A percentile compares a stretch with the other conserved stretches of the same genome.
phyloP scores from a whole-genome alignment of 2,888 invertebrate genomes.

The Protonemura montana region DNA sequence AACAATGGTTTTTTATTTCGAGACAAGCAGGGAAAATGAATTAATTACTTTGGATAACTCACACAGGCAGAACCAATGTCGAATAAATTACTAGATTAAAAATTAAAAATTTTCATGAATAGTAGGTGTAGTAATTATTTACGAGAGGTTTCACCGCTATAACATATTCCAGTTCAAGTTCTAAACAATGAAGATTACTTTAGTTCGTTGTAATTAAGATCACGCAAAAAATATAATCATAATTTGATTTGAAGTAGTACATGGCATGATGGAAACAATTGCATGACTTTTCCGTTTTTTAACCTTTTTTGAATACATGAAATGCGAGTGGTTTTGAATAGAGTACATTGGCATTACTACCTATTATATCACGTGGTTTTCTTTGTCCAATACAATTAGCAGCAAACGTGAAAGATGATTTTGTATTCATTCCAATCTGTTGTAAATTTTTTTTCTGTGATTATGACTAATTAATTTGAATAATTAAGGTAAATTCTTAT shows the following conservation, averaged over 20 bases:
- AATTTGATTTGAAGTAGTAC: background rate
- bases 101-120: background rate
- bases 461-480: too few relatives aligned
- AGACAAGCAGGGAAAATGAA: conserved; percentile 17
- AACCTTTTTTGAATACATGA: background rate
- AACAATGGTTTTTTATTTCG: conserved; percentile 1
- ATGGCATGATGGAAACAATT: background rate
- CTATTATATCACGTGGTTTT: too few relatives aligned
- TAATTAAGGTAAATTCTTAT: too few relatives aligned
- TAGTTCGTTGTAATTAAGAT: background rate
- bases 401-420: too few relatives aligned
- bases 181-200: conserved; percentile 7
- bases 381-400: too few relatives aligned
- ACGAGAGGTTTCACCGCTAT: conserved; percentile 4
- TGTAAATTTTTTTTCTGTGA: too few relatives aligned
- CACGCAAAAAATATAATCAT: conserved; percentile 7
- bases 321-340: too few relatives aligned
- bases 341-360: too few relatives aligned
- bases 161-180: background rate
- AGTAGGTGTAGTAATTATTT: conserved; percentile 7
- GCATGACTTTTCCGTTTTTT: background rate
- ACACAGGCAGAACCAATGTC: conserved; percentile 15
- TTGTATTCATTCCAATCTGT: too few relatives aligned
- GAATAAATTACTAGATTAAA: conserved; percentile 10
- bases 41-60: conserved; percentile 12